Conservation (phyloP, 2,888 invertebrate genomes). For the Drosophila recens region DNA sequence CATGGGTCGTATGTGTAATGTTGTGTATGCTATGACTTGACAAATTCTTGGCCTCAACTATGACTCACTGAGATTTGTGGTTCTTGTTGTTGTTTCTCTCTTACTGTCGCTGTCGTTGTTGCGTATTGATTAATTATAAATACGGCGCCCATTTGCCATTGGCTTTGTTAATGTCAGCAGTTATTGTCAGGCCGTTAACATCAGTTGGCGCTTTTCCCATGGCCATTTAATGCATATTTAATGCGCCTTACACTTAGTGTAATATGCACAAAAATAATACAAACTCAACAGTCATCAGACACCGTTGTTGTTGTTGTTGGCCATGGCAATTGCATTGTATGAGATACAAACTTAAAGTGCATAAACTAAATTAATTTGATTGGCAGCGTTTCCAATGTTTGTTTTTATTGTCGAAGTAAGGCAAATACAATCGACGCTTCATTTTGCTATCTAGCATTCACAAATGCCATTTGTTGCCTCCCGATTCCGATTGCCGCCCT, state of each 20-base stretch:
- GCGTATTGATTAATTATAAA: constrained; percentile 60
- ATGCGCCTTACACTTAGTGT: constrained; percentile 46
- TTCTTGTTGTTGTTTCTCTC: neutral
- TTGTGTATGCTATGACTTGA: constrained; percentile 47
- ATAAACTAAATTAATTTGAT: constrained; percentile 69
- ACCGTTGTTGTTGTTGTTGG: neutral
- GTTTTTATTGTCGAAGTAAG: constrained; percentile 23
- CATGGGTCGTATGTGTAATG: constrained; percentile 51
- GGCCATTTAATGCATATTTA: constrained; percentile 72
- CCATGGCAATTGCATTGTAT: constrained; percentile 9
- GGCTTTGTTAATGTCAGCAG: constrained; percentile 39
- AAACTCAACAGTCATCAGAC: constrained; percentile 13
- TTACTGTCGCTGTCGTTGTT: constrained; percentile 9
- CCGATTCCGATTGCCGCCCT: constrained; percentile 18
- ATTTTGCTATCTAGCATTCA: constrained; percentile 32
- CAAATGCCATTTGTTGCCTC: constrained; percentile 25
- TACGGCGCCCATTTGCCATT: constrained; percentile 27
- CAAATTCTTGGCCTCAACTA: constrained; percentile 40
- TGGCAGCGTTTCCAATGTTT: constrained; percentile 43
- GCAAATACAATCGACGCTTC: constrained; percentile 52
- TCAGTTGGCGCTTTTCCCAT: constrained; percentile 63
- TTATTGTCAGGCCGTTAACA: constrained; percentile 50
- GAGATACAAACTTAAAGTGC: constrained; percentile 39
- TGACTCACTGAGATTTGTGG: constrained; percentile 43
- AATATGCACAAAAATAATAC: constrained; percentile 17